Conservation (phyloP, 2,797 vertebrate species). For the Peromyscus eremicus region DNA sequence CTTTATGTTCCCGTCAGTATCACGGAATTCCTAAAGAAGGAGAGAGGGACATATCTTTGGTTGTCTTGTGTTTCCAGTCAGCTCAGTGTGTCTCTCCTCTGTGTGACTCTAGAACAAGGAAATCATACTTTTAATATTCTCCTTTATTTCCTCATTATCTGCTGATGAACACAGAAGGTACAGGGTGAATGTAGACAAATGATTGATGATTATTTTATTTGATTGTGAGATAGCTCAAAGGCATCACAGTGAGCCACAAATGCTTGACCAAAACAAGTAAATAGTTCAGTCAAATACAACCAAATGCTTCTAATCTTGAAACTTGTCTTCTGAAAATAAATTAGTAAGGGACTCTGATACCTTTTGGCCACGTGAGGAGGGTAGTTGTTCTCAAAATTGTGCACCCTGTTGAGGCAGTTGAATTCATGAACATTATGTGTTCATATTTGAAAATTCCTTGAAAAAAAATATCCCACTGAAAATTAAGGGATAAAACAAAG, state of each 20-base stretch:
- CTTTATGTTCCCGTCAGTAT: constrained; percentile 72
- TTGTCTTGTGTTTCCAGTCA: constrained; percentile 32
- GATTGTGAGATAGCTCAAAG: not conserved
- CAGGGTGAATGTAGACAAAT: not conserved
- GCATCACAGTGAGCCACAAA: not conserved
- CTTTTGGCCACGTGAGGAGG: not conserved
- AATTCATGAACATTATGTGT: not conserved
- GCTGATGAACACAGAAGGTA: constrained; percentile 22
- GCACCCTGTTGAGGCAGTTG: not conserved
- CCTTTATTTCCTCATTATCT: constrained; percentile 48
- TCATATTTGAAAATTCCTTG: constrained; percentile 37
- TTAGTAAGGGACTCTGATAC: not conserved
- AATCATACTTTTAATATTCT: not conserved
- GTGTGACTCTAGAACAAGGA: constrained; percentile 44
- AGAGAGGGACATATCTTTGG: constrained; percentile 45
- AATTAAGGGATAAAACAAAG: not conserved
- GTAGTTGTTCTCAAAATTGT: constrained; percentile 38
- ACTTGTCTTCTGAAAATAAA: not conserved
- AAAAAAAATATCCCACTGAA: not conserved
- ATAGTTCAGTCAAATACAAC: constrained; percentile 4
- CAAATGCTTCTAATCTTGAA: constrained; percentile 52
- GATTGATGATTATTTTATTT: constrained; percentile 45
- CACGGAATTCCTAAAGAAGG: constrained; percentile 68
- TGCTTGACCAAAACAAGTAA: constrained; percentile 12
- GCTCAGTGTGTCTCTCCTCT: constrained; percentile 51